phyloP scores from a whole-genome alignment of 2,888 invertebrate genomes.

The Helleia helle region DNA sequence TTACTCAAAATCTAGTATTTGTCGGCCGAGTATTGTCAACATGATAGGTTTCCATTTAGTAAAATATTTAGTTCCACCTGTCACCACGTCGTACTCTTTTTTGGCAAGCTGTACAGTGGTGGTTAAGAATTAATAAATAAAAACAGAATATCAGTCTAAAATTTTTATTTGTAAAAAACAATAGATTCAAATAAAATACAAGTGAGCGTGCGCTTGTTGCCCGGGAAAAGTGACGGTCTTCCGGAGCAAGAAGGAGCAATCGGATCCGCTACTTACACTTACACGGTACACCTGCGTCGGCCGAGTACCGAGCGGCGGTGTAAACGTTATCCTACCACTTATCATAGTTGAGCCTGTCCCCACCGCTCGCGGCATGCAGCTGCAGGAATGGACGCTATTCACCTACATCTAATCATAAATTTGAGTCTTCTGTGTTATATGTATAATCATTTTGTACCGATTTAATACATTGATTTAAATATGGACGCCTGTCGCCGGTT shows the following conservation, averaged over 20 bases:
- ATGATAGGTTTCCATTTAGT: too few species aligned
- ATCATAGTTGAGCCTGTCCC: not conserved
- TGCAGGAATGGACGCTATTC: not conserved
- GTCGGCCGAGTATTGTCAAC: too few species aligned
- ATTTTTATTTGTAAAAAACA: constrained; percentile 69
- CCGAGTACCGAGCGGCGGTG: not conserved
- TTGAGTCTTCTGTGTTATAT: too few species aligned
- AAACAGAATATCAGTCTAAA: constrained; percentile 57
- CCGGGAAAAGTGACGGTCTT: constrained; percentile 69
- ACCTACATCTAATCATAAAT: too few species aligned
- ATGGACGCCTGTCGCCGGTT: not conserved
- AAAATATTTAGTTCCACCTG: too few species aligned
- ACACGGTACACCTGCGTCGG: constrained; percentile 14
- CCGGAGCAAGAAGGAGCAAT: constrained; percentile 67
- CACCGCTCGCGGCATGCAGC: not conserved
- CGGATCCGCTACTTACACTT: constrained; percentile 22
- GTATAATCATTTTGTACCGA: too few species aligned
- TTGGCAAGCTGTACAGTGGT: too few species aligned
- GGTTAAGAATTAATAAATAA: too few species aligned
- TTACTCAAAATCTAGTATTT: too few species aligned
- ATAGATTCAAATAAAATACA: constrained; percentile 55
- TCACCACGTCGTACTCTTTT: too few species aligned
- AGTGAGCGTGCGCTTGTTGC: constrained; percentile 66
- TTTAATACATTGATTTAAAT: too few species aligned
- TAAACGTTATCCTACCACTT: not conserved